These are phyloP conservation scores for Cladorhizidae sp. DNA, from an alignment of 37 sponge, comb jelly and placozoan genomes.

Conservation along the genomic window DNA sequence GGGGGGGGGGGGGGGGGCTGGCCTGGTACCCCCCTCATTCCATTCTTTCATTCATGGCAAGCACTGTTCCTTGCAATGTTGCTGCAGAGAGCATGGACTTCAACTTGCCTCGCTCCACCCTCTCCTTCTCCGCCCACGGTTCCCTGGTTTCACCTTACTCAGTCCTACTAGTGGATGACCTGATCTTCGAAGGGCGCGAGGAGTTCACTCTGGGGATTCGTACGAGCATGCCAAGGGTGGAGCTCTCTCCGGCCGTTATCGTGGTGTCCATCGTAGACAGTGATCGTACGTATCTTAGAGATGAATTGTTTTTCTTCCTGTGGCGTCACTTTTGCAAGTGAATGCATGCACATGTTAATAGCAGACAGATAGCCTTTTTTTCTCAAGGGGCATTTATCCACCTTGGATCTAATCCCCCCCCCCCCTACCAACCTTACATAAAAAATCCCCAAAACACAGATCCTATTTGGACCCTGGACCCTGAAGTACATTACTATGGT, in stretches of 20 bases:
- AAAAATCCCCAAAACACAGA: too few species aligned
- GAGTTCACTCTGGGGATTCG: neutral
- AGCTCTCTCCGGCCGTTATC: neutral
- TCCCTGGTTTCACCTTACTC: neutral
- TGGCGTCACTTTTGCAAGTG: too few species aligned
- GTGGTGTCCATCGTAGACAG: conserved; percentile 3
- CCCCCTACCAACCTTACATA: too few species aligned
- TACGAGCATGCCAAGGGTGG: neutral
- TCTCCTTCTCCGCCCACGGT: neutral
- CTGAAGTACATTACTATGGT: too few species aligned
- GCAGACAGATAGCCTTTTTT: too few species aligned
- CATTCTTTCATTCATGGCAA: too few species aligned
- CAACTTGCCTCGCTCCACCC: neutral
- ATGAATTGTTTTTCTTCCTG: too few species aligned
- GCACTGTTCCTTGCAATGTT: neutral
- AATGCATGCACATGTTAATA: too few species aligned
- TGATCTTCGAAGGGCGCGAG: conserved; percentile 23
- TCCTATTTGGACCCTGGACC: too few species aligned
- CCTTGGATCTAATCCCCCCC: too few species aligned
- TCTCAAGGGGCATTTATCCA: too few species aligned
- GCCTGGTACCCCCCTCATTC: neutral
- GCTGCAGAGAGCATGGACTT: conserved; percentile 2
- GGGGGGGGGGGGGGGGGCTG: neutral
- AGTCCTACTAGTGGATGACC: conserved; percentile 12
- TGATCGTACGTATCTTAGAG: too few species aligned